Conservation (phyloP, 2,888 invertebrate species). For the Tipula vernalis region DNA sequence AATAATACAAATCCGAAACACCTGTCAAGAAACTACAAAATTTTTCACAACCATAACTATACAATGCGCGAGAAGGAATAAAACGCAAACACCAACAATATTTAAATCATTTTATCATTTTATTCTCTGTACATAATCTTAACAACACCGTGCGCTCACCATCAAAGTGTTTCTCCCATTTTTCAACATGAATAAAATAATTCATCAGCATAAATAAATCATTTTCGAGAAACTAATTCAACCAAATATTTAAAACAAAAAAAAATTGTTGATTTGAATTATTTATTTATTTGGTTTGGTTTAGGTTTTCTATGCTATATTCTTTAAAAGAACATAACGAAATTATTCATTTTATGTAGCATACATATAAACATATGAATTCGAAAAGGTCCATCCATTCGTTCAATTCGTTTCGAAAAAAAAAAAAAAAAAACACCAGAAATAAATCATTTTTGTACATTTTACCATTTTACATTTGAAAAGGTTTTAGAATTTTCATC, state of each 20-base stretch:
- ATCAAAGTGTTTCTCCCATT: background rate
- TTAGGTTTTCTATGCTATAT: background rate
- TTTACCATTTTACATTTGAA: background rate
- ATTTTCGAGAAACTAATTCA: slow-evolving; percentile 4
- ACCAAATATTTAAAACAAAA: background rate
- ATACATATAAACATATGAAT: background rate
- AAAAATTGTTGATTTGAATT: background rate
- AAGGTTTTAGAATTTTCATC: background rate
- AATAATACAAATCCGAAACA: too few species aligned
- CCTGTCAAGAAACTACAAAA: too few species aligned
- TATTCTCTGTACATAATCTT: background rate
- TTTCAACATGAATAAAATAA: background rate
- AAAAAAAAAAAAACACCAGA: background rate
- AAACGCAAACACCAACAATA: background rate
- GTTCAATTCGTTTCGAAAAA: background rate
- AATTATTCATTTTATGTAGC: background rate
- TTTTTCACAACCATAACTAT: too few species aligned
- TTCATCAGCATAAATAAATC: slow-evolving; percentile 4
- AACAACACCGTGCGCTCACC: background rate
- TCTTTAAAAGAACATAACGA: background rate
- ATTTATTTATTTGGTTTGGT: background rate
- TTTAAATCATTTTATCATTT: background rate
- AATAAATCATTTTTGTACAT: background rate
- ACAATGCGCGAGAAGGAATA: background rate
- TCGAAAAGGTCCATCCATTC: background rate